These are phyloP conservation scores for Gadus chalcogrammus DNA, from an alignment of 2,113 vertebrate genomes.

Conservation along the genomic window DNA sequence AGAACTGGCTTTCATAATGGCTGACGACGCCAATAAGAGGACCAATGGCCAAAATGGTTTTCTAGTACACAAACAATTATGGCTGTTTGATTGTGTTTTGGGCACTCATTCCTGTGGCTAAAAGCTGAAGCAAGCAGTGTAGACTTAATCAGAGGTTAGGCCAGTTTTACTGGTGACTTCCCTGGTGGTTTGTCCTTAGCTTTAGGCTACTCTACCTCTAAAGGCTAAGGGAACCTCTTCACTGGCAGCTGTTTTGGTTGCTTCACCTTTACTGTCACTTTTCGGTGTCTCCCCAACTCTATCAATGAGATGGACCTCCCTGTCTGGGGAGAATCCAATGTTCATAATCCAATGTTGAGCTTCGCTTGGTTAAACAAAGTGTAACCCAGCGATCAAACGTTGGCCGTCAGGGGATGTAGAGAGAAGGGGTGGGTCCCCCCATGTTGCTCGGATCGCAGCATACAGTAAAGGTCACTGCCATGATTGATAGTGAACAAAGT, in stretches of 20 bases:
- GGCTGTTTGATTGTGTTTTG: too few relatives aligned
- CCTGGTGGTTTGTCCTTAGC: background rate
- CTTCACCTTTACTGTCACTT: background rate
- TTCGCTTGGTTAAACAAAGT: conserved; percentile 33
- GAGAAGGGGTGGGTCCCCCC: conserved; percentile 18
- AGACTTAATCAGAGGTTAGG: conserved; percentile 12
- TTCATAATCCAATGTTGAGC: conserved; percentile 23
- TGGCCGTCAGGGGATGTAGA: conserved; percentile 20
- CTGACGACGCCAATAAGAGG: too few relatives aligned
- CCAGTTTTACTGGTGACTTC: background rate
- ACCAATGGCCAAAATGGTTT: too few relatives aligned
- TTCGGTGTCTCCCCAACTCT: conserved; percentile 9
- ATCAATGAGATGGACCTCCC: conserved; percentile 5
- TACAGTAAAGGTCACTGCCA: conserved; percentile 45
- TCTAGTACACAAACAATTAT: too few relatives aligned
- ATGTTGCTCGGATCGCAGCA: conserved; percentile 13
- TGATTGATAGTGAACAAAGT: conserved; percentile 40
- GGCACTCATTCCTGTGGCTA: too few relatives aligned
- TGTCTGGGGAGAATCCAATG: background rate
- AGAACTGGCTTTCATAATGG: too few relatives aligned
- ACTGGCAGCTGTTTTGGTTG: too few relatives aligned
- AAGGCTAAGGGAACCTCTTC: background rate
- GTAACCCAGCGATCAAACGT: conserved; percentile 35
- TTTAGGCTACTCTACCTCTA: background rate
- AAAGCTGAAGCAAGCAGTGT: too few relatives aligned